Base-by-base conservation (phyloP, 2,113 vertebrate genomes). In the Rhombomys opimus region DNA sequence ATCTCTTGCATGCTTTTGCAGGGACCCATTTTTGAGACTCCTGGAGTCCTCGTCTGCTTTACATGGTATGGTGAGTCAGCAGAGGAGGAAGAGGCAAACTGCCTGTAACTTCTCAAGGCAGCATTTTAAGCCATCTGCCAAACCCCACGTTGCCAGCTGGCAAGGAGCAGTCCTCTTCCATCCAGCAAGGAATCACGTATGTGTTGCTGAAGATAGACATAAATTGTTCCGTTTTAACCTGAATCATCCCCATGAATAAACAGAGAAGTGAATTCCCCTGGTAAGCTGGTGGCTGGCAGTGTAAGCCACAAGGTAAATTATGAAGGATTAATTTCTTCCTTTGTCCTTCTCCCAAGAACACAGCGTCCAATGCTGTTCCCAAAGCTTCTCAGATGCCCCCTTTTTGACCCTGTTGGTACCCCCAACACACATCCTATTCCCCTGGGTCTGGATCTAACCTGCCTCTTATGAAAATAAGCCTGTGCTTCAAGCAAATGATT, bases 231-330 rank as follows among this genome's bases (percentile, higher is more conserved):
- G 20, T n/a, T 84, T 82, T 57, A 88, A 63, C 65, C 87, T 96
- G 97, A 96, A 89, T 93, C 96, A 95, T 95, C 96, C 59, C 54
- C n/a, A 75, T 18, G 90, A 96, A 86, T 90, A 93, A 97, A 94
- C 65, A 76, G 73, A 32, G 72, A 78, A 86, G 46, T 32, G 1
- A 22, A 46, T 63, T 35, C 67, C 41, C 90, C 35, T 92, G 11
- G 68, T 32, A 63, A 65, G 85, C n/a, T n/a, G n/a, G 73, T 22
- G 32, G 75, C 67, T 85, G 81, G 61, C 65, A 70, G 46, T 18
- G 7, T 13, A 10, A 94, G 70, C 81, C 73, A 59, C 59, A n/a
- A 38, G 72, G 85, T 65, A 72, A 94, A 91, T 41, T 59, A 41
- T 57, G 41, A 38, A 38, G 20, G 10, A 87, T 54, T 82, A 63